Percentiles rank a stretch among this genome's conserved stretches.
Evolutionary conservation across 2,888 invertebrate species (phyloP).

Genomic region (Julus scanicus): DNA sequence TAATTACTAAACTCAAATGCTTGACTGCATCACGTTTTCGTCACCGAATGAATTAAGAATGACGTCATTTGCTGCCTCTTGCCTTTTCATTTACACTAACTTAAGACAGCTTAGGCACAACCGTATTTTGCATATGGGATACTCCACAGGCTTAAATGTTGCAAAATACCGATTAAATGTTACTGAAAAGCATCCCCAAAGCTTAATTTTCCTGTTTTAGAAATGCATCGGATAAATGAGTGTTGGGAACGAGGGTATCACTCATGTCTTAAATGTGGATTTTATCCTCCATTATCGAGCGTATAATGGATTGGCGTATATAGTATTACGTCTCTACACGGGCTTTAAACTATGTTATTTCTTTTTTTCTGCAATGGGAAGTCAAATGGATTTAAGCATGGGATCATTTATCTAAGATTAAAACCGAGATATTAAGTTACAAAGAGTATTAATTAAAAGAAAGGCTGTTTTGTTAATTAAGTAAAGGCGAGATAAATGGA

Average conservation of each 20-base stretch:
- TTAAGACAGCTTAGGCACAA: neutral
- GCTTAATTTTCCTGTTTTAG: neutral
- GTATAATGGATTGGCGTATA: neutral
- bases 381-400: neutral
- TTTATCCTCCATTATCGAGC: neutral
- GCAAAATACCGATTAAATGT: neutral
- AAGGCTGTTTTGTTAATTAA: neutral
- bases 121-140: neutral
- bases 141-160: neutral
- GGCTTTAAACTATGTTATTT: neutral
- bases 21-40: neutral
- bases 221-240: slow-evolving; percentile 4
- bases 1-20: neutral
- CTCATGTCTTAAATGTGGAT: slow-evolving; percentile 40
- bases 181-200: neutral
- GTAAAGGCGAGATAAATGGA: slow-evolving; percentile 7
- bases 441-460: slow-evolving; percentile 6
- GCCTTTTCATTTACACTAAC: neutral
- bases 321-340: neutral
- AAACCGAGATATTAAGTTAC: slow-evolving; percentile 2
- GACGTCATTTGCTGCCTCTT: neutral
- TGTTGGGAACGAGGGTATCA: slow-evolving; percentile 7
- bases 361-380: neutral
- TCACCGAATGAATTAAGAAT: neutral
- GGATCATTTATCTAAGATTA: slow-evolving; percentile 12